Evolutionary conservation across 2,113 vertebrate genomes (phyloP).

Genomic region (Odontesthes bonariensis): DNA sequence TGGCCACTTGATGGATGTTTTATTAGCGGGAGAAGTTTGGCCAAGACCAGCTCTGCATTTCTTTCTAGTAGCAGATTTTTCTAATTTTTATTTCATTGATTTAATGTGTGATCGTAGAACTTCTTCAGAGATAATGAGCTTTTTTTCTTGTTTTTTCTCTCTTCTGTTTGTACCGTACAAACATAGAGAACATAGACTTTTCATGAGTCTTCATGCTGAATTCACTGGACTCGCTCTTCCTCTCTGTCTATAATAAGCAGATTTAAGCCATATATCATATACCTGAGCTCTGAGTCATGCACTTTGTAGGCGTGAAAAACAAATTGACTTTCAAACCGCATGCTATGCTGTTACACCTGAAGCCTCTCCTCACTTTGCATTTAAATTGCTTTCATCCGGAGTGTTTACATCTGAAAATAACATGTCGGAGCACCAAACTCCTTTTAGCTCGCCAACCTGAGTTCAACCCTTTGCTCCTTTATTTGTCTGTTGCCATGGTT

Average conservation of each 20-base stretch:
- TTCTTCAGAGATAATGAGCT: slow-evolving; percentile 2
- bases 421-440: not conserved
- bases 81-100: slow-evolving; percentile 3
- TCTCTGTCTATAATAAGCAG: not conserved
- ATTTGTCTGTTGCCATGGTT: slow-evolving; percentile 21
- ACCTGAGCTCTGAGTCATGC: slow-evolving; percentile 50
- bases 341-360: slow-evolving; percentile 32
- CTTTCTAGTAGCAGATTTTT: slow-evolving; percentile 14
- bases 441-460: slow-evolving; percentile 16
- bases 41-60: slow-evolving; percentile 18
- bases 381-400: not conserved
- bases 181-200: not conserved
- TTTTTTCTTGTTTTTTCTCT: slow-evolving; percentile 3
- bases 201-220: not conserved
- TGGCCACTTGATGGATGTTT: slow-evolving; percentile 28
- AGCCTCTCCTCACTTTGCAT: not conserved
- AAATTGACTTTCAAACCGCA: not conserved
- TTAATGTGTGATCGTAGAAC: slow-evolving; percentile 18
- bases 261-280: slow-evolving; percentile 32
- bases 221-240: slow-evolving; percentile 20
- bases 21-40: slow-evolving; percentile 24
- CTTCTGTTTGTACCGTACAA: not conserved
- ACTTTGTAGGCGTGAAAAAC: not conserved
- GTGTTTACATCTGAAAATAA: slow-evolving; percentile 45
- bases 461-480: slow-evolving; percentile 22